Percentiles rank a stretch among this genome's conserved stretches.
Conservation (phyloP, 2,888 invertebrate genomes). For the Cryptocheilus praepositus region DNA sequence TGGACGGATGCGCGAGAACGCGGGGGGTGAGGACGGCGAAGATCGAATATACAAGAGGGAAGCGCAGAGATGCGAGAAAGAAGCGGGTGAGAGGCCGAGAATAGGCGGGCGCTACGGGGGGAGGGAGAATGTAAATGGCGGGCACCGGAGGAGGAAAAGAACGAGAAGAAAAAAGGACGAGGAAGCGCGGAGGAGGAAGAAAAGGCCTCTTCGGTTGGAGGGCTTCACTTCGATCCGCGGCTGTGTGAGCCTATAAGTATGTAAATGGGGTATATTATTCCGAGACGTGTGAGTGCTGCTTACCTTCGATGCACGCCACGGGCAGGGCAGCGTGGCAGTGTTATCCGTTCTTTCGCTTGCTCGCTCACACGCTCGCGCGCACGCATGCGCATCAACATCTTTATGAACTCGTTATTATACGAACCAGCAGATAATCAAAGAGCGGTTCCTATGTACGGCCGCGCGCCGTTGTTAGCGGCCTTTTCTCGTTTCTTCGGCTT, state of each 20-base stretch:
- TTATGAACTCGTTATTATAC: slow-evolving; percentile 73
- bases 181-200: slow-evolving; percentile 10
- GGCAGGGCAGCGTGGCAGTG: slow-evolving; percentile 4
- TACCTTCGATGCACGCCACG: slow-evolving; percentile 8
- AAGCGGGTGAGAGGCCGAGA: slow-evolving; percentile 16
- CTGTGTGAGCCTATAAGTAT: slow-evolving; percentile 53
- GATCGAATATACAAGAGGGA: slow-evolving; percentile 31
- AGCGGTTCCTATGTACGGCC: slow-evolving; percentile 60
- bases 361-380: slow-evolving; percentile 37
- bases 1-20: background rate
- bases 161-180: slow-evolving; percentile 7
- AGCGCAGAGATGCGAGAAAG: slow-evolving; percentile 17
- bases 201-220: slow-evolving; percentile 31
- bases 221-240: slow-evolving; percentile 37
- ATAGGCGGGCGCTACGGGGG: slow-evolving; percentile 6
- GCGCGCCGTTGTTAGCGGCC: slow-evolving; percentile 37
- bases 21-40: slow-evolving; percentile 14
- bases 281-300: slow-evolving; percentile 31
- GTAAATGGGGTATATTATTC: slow-evolving; percentile 63
- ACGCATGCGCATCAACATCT: slow-evolving; percentile 65
- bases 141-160: slow-evolving; percentile 12
- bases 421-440: slow-evolving; percentile 71
- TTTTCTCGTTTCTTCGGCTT: slow-evolving; percentile 35
- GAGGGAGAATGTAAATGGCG: slow-evolving; percentile 11
- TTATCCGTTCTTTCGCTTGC: slow-evolving; percentile 16